phyloP scores from a whole-genome alignment of 2,888 invertebrate genomes.

The Leistus spinibarbis region DNA sequence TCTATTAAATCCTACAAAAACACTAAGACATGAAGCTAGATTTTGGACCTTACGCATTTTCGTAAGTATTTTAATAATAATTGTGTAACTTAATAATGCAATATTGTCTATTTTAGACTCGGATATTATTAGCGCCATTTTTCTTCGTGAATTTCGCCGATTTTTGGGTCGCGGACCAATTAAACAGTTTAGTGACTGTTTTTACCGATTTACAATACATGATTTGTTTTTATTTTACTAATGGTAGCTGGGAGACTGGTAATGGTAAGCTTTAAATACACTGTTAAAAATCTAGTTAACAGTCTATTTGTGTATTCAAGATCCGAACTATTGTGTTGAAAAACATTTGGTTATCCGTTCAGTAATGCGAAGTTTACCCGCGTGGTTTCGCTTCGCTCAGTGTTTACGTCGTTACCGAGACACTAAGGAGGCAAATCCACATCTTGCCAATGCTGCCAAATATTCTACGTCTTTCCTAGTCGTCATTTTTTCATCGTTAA shows the following conservation, averaged over 20 bases:
- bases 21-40: slow-evolving; percentile 89
- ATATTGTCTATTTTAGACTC: slow-evolving; percentile 64
- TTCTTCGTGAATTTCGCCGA: slow-evolving; percentile 95
- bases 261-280: slow-evolving; percentile 56
- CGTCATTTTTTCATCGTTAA: slow-evolving; percentile 80
- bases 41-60: slow-evolving; percentile 92
- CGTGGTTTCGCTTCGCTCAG: slow-evolving; percentile 98
- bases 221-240: slow-evolving; percentile 87
- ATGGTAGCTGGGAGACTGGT: slow-evolving; percentile 73
- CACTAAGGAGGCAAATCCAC: slow-evolving; percentile 91
- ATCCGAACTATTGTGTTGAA: slow-evolving; percentile 70
- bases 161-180: slow-evolving; percentile 98
- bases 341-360: slow-evolving; percentile 80
- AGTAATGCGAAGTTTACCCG: slow-evolving; percentile 89
- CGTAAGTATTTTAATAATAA: slow-evolving; percentile 62
- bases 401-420: slow-evolving; percentile 95
- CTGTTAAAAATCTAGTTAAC: slow-evolving; percentile 2
- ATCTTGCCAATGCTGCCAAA: slow-evolving; percentile 97
- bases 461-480: slow-evolving; percentile 97
- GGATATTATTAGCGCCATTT: slow-evolving; percentile 88
- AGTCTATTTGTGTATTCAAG: slow-evolving; percentile 47
- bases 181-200: slow-evolving; percentile 89
- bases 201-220: slow-evolving; percentile 94
- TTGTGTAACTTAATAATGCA: background rate
- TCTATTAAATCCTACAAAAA: slow-evolving; percentile 89